A percentile compares a stretch with the other conserved stretches of the same genome.
phyloP scores from a whole-genome alignment of 2,113 vertebrate genomes.

The Fukomys damarensis region DNA sequence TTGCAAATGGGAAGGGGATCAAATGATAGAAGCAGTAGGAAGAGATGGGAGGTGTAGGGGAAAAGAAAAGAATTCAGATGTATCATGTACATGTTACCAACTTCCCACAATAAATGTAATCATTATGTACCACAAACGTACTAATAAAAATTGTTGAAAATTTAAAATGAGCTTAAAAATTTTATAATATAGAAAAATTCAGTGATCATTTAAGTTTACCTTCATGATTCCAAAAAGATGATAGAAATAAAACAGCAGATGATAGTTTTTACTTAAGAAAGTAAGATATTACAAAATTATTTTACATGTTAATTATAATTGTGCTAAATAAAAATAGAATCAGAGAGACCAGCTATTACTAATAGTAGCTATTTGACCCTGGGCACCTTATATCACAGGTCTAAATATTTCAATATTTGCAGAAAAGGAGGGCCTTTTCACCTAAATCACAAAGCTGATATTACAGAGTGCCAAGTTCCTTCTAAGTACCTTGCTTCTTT shows the following conservation, averaged over 20 bases:
- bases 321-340: conserved; percentile 44
- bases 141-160: neutral
- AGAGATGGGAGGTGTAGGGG: neutral
- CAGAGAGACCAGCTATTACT: neutral
- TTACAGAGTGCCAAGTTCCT: neutral
- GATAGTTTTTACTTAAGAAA: conserved; percentile 9
- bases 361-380: neutral
- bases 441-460: neutral
- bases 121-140: neutral
- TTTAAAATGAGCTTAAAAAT: neutral
- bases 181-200: conserved; percentile 8
- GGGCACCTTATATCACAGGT: neutral
- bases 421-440: neutral
- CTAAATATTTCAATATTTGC: neutral
- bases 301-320: conserved; percentile 49
- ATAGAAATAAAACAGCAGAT: conserved; percentile 40
- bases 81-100: neutral
- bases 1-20: neutral
- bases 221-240: conserved; percentile 10
- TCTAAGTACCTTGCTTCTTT: neutral
- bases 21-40: neutral
- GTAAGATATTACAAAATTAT: conserved; percentile 28
- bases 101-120: neutral
- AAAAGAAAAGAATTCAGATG: neutral
- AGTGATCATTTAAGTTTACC: conserved; percentile 50